Conservation (phyloP, 1,140 invertebrate genomes). For the Argopecten irradians region DNA sequence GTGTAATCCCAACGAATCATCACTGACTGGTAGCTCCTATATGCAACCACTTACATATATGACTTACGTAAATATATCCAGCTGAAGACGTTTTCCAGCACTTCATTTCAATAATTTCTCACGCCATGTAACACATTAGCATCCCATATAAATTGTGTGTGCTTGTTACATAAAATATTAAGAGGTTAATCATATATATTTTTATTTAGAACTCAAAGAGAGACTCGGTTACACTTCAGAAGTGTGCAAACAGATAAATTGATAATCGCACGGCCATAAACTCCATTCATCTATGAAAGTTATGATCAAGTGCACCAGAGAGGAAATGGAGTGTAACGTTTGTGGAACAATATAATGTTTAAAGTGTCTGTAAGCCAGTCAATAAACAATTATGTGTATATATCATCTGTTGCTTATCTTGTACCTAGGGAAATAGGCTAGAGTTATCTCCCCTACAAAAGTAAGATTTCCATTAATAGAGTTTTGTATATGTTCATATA, state of each 20-base stretch:
- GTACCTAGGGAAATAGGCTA: neutral
- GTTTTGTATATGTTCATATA: too few species aligned
- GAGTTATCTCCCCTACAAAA: neutral
- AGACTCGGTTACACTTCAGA: neutral
- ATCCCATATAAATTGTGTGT: neutral
- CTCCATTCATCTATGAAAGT: neutral
- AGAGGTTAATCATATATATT: neutral
- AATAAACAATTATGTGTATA: neutral
- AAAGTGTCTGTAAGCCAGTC: neutral
- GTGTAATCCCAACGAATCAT: too few species aligned
- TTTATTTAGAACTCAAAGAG: neutral
- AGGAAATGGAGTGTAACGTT: neutral
- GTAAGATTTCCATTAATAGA: neutral
- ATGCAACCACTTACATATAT: too few species aligned
- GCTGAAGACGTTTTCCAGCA: too few species aligned
- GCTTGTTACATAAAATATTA: slow-evolving; percentile 13
- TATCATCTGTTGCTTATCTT: neutral
- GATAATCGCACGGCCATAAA: neutral
- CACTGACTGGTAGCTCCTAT: too few species aligned
- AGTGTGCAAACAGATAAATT: neutral
- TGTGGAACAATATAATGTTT: neutral
- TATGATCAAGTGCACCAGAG: neutral
- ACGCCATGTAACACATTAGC: neutral
- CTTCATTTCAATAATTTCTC: neutral
- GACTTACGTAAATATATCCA: too few species aligned